phyloP scores from a whole-genome alignment of 1,140 invertebrate genomes.

The Calycopis cecrops region DNA sequence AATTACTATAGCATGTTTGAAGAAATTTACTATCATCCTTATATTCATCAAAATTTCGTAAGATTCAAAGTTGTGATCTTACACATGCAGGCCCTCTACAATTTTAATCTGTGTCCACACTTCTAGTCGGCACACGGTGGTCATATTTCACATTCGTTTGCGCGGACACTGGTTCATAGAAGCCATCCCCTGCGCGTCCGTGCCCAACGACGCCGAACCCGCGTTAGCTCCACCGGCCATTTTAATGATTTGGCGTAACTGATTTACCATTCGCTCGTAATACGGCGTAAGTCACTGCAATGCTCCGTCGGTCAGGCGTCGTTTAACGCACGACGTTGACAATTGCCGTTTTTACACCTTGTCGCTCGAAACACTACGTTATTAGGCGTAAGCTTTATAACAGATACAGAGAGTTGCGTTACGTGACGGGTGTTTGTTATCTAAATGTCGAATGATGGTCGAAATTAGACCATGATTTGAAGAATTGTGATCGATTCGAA shows the following conservation, averaged over 20 bases:
- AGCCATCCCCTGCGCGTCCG: constrained; percentile 32
- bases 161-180: constrained; percentile 33
- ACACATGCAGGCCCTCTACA: too few relatives aligned
- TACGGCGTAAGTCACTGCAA: constrained; percentile 24
- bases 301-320: constrained; percentile 24
- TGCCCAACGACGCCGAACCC: constrained; percentile 39
- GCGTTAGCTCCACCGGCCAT: constrained; percentile 41
- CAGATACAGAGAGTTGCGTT: neutral
- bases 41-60: too few relatives aligned
- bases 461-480: too few relatives aligned
- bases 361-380: constrained; percentile 1
- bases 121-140: constrained; percentile 3
- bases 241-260: constrained; percentile 35
- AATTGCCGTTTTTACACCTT: constrained; percentile 18
- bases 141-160: constrained; percentile 26
- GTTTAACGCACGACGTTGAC: constrained; percentile 14
- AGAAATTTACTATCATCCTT: too few relatives aligned
- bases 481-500: too few relatives aligned
- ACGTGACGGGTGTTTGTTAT: neutral
- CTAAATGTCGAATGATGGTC: too few relatives aligned
- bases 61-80: too few relatives aligned
- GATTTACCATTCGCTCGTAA: constrained; percentile 30
- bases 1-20: too few relatives aligned
- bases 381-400: neutral
- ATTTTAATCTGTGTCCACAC: neutral